These are phyloP conservation scores for Odobenus rosmarus DNA, from an alignment of 2,113 vertebrate genomes.

Conservation along the genomic window DNA sequence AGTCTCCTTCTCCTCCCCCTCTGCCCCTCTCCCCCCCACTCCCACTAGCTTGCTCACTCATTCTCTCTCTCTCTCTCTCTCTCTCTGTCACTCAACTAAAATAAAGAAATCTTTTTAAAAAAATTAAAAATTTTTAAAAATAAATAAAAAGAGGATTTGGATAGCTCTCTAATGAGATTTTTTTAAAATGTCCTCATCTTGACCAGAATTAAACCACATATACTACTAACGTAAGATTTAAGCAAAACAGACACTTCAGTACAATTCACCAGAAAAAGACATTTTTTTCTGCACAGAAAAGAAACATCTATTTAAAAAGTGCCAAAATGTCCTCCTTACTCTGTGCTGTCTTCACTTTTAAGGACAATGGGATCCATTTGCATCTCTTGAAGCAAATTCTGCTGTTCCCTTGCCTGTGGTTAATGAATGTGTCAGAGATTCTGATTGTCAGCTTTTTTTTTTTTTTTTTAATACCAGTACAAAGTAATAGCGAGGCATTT, in stretches of 20 bases:
- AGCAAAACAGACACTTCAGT: background rate
- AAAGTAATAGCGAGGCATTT: background rate
- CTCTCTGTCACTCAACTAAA: background rate
- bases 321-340: background rate
- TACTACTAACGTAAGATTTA: background rate
- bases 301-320: background rate
- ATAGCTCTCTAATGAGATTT: background rate
- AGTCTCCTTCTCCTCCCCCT: background rate
- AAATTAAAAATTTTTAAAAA: background rate
- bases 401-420: background rate
- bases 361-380: background rate
- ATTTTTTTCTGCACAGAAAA: background rate
- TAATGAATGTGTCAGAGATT: background rate
- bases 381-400: slow-evolving; percentile 6
- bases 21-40: background rate
- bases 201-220: background rate
- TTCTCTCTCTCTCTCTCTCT: background rate
- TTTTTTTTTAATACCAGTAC: background rate
- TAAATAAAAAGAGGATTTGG: background rate
- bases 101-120: background rate
- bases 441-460: background rate
- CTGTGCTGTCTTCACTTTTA: background rate
- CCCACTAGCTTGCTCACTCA: background rate
- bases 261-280: background rate
- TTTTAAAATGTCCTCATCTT: background rate